These are phyloP conservation scores for Paralvinella palmiformis DNA, from an alignment of 1,140 invertebrate genomes.

Conservation along the genomic window DNA sequence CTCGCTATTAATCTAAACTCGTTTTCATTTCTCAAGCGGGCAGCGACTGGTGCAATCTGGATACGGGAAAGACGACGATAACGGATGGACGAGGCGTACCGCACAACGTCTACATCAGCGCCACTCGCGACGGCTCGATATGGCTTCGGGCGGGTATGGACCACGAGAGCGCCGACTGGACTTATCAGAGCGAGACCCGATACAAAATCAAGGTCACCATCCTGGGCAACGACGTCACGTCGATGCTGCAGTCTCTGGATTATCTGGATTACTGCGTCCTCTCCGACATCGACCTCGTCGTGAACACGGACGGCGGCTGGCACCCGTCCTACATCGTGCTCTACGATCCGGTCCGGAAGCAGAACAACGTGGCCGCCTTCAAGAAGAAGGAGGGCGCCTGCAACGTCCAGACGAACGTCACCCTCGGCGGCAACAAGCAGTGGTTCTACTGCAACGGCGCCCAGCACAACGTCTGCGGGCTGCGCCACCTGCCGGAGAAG, in stretches of 20 bases:
- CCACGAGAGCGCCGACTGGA: constrained; percentile 14
- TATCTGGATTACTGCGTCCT: constrained; percentile 20
- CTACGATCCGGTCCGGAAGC: constrained; percentile 9
- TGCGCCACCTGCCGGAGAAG: constrained; percentile 15
- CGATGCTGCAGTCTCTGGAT: constrained; percentile 9
- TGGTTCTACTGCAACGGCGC: constrained; percentile 15
- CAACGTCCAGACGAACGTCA: constrained; percentile 12
- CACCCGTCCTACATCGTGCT: constrained; percentile 18
- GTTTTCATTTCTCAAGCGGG: too few relatives aligned
- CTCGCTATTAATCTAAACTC: too few relatives aligned
- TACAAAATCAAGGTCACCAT: not conserved
- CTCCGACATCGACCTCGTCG: constrained; percentile 9
- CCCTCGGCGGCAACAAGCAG: constrained; percentile 17
- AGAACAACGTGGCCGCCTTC: constrained; percentile 4
- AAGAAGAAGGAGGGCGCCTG: constrained; percentile 13
- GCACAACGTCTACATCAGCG: constrained; percentile 19
- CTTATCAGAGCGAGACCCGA: too few relatives aligned
- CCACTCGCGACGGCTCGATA: constrained; percentile 16
- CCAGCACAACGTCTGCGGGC: constrained; percentile 15
- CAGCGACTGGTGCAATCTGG: constrained; percentile 19
- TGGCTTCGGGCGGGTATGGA: constrained; percentile 19
- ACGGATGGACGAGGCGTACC: not conserved
- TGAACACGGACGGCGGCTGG: constrained; percentile 11
- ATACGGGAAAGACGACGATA: constrained; percentile 18
- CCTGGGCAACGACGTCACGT: not conserved